A percentile compares a stretch with the other conserved stretches of the same genome.
Conservation (phyloP, 2,113 vertebrate genomes). For the Tachysurus fulvidraco region DNA sequence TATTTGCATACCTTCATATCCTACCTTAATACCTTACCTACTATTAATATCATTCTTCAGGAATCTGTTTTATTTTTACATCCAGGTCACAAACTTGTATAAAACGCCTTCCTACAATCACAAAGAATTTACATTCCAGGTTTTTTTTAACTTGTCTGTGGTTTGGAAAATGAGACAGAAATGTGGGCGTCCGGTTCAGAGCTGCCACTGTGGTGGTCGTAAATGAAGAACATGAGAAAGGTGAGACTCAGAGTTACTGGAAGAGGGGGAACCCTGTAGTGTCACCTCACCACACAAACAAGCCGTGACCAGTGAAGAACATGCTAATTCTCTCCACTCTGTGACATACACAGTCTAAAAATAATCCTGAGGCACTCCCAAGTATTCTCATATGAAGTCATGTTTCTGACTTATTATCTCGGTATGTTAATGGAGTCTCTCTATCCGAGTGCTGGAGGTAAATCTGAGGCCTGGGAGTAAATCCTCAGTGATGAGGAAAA, state of each 20-base stretch:
- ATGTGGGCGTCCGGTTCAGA: background rate
- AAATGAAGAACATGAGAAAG: constrained; percentile 19
- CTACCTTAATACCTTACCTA: too few species aligned
- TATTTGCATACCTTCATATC: too few species aligned
- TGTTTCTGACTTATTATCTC: constrained; percentile 43
- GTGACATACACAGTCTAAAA: constrained; percentile 29
- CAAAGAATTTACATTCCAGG: background rate
- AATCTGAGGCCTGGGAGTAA: constrained; percentile 1
- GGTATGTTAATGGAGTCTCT: constrained; percentile 35
- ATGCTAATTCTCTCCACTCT: background rate
- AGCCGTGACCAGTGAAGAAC: constrained; percentile 14
- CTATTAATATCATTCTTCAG: background rate
- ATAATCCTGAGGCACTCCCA: constrained; percentile 42
- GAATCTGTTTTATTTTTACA: background rate
- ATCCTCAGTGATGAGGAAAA: constrained; percentile 9
- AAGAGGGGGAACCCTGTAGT: constrained; percentile 23
- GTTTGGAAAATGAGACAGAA: background rate
- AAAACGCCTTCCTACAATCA: background rate
- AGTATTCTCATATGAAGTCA: constrained; percentile 46
- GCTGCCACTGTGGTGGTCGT: background rate
- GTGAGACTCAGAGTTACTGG: constrained; percentile 15
- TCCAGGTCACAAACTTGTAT: background rate
- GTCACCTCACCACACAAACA: background rate
- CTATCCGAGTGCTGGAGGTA: background rate
- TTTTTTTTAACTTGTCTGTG: background rate